Conservation (phyloP, 2,888 invertebrate genomes). For the Euplagia quadripunctaria region DNA sequence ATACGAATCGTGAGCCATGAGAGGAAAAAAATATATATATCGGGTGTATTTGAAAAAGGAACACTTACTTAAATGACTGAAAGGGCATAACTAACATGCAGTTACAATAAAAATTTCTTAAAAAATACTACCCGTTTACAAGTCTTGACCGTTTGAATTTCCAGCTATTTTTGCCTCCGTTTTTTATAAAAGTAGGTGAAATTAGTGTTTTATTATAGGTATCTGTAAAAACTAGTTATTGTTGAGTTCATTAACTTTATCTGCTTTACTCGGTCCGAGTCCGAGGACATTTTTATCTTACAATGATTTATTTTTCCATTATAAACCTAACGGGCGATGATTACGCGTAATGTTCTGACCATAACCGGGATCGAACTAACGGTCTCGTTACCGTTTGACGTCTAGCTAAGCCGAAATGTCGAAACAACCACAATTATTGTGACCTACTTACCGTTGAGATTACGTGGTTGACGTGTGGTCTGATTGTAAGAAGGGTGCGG, state of each 20-base stretch:
- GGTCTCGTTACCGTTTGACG: slow-evolving; percentile 67
- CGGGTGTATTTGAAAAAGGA: too few species aligned
- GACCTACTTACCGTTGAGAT: slow-evolving; percentile 68
- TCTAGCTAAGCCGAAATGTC: slow-evolving; percentile 61
- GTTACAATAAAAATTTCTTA: too few species aligned
- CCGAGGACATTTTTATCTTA: background rate
- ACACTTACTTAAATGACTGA: too few species aligned
- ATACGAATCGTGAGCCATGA: too few species aligned
- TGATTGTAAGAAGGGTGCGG: background rate
- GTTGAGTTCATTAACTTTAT: background rate
- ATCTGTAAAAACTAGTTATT: background rate
- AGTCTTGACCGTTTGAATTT: too few species aligned
- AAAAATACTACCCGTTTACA: too few species aligned
- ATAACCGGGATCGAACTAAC: slow-evolving; percentile 56
- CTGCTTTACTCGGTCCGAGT: background rate
- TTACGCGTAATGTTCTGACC: slow-evolving; percentile 40
- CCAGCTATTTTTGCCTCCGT: too few species aligned
- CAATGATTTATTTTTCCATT: slow-evolving; percentile 22
- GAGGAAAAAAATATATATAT: too few species aligned
- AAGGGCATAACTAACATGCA: too few species aligned
- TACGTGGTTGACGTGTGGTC: slow-evolving; percentile 56
- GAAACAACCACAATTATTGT: slow-evolving; percentile 72
- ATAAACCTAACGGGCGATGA: slow-evolving; percentile 31
- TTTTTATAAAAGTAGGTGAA: too few species aligned
- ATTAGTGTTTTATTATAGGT: too few species aligned